These are phyloP conservation scores for Calcarius ornatus DNA, from an alignment of 2,113 vertebrate species.

Conservation along the genomic window DNA sequence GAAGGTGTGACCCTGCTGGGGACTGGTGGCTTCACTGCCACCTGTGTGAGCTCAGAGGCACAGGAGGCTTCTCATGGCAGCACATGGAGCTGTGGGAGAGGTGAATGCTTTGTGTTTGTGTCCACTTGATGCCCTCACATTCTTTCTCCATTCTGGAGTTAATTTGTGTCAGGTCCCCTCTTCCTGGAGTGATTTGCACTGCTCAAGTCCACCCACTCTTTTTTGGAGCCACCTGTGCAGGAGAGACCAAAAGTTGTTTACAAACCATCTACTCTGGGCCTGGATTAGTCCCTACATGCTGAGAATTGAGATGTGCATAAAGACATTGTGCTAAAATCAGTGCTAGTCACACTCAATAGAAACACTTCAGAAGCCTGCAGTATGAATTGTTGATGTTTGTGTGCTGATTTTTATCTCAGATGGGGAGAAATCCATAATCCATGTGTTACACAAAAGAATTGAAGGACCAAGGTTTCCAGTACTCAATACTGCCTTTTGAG, in stretches of 20 bases:
- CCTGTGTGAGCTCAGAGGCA: not conserved
- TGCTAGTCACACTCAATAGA: not conserved
- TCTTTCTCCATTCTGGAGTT: not conserved
- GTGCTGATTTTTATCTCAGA: constrained; percentile 19
- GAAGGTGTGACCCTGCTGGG: not conserved
- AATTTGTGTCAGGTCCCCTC: not conserved
- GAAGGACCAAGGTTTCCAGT: constrained; percentile 57
- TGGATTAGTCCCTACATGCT: not conserved
- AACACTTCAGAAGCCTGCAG: not conserved
- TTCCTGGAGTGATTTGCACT: not conserved
- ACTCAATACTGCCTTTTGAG: constrained; percentile 57
- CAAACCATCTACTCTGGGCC: not conserved
- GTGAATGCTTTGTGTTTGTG: not conserved
- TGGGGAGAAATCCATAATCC: not conserved
- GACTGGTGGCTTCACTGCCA: not conserved
- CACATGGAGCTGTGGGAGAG: accelerated
- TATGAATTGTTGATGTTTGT: constrained; percentile 10
- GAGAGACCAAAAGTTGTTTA: constrained; percentile 16
- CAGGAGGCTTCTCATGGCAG: not conserved
- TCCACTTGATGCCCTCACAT: accelerated
- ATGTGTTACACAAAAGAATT: not conserved
- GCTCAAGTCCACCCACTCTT: not conserved
- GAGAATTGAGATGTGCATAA: not conserved
- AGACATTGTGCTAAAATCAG: not conserved
- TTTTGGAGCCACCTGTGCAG: not conserved